These are phyloP conservation scores for Chiloscyllium punctatum DNA, from an alignment of 2,797 vertebrate species.

Conservation along the genomic window DNA sequence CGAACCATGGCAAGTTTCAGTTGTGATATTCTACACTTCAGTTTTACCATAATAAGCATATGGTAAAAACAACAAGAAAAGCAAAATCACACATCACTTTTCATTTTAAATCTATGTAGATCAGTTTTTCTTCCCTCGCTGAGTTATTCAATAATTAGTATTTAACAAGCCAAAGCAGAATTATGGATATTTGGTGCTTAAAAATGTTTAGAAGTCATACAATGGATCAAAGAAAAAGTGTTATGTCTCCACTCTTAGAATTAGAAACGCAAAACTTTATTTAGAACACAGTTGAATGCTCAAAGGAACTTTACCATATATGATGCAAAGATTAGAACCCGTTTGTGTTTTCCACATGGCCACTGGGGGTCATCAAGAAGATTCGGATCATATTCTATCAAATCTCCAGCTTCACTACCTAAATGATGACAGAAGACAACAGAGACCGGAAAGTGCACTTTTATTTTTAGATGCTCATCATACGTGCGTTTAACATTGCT, in stretches of 20 bases:
- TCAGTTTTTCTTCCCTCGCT: background rate
- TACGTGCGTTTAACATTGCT: background rate
- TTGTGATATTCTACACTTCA: background rate
- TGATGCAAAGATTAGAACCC: conserved; percentile 91
- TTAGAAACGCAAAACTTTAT: background rate
- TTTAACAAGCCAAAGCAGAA: background rate
- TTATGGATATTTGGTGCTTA: background rate
- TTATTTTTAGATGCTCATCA: background rate
- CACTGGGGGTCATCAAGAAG: conserved; percentile 92
- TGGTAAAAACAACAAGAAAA: background rate
- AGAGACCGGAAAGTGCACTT: background rate
- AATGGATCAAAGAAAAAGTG: background rate
- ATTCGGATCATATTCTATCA: conserved; percentile 82
- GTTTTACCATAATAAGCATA: background rate
- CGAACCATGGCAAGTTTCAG: background rate
- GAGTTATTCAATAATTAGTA: background rate
- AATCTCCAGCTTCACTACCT: conserved; percentile 69
- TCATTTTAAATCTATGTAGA: background rate
- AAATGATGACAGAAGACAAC: conserved; percentile 37
- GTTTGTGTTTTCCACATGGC: conserved; percentile 94
- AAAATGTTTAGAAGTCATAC: background rate
- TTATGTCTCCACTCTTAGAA: background rate
- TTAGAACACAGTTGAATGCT: background rate
- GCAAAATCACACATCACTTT: background rate
- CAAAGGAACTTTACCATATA: conserved; percentile 76